Evolutionary conservation across 30 jellyfish, hydroid and myxozoan genomes (phyloP), one percentile per base, ranked within the genome.

Genomic region (Haliclystus octoradiatus): DNA sequence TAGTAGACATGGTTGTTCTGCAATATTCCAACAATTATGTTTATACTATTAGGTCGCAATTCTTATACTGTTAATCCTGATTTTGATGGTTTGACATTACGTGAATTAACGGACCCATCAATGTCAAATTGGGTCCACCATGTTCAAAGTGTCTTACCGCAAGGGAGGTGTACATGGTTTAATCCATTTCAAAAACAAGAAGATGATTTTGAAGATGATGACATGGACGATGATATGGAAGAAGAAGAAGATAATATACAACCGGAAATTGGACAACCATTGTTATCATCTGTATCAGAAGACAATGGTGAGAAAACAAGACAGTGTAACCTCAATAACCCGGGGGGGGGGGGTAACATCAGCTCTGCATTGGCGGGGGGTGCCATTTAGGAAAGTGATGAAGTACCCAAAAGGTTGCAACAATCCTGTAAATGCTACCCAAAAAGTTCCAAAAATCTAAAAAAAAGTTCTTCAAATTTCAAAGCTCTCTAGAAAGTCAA

Each of bases 161-260:
- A 88, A 67, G 97, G 97, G 60, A 64, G 97, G 34, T 81, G 95
- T 72, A n/a, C 90, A 31, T 88, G 97, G 97, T 88, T 64, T 53
- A 77, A 88, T 66, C 95, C 95, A 7, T 88, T 80, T 34, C 68
- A 88, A 26, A 80, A 76, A 71, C 95, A 93, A 47, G 95, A 88
- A 53, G 97, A 88, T 26, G 97, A 88, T 47, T 80, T 80, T 49
- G 97, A 88, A 34, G 97, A 80, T 63, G 97, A 88, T 26, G 95
- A 81, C n/a, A 32, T 86, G 29, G 93, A 81, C 61, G 97, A 88
- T 26, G 97, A 88, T 1, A 93, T 78, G 50, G 89, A 69, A 23
- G 95, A 76, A 15, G 60, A 69, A 5, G 78, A 66, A 31, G 78
- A 68, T 26, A 68, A 19, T 1, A 61, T 71, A 26, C 50, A 57